A percentile compares a stretch with the other conserved stretches of the same genome.
Evolutionary conservation across 1,140 invertebrate species (phyloP).

Genomic region (Lithobius niger): DNA sequence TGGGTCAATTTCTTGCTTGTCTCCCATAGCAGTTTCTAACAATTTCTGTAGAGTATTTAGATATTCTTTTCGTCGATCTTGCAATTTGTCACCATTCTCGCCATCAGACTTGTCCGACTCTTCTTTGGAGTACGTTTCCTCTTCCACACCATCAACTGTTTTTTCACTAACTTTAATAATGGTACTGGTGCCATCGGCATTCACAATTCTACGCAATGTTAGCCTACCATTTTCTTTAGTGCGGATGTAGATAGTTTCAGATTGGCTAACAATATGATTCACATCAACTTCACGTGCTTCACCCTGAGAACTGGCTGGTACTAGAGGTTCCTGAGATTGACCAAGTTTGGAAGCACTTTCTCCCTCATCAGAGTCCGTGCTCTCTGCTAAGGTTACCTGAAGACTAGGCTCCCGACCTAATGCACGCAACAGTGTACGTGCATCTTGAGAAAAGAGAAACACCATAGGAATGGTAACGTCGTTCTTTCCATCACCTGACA

Average conservation of each 20-base stretch:
- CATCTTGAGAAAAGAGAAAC: slow-evolving; percentile 77
- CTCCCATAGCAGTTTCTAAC: slow-evolving; percentile 8
- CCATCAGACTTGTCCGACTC: not conserved
- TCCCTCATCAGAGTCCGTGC: not conserved
- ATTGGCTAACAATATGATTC: not conserved
- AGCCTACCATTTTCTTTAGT: not conserved
- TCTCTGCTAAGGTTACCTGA: slow-evolving; percentile 33
- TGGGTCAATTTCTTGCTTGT: slow-evolving; percentile 3
- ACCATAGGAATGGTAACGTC: slow-evolving; percentile 81
- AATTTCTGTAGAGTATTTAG: slow-evolving; percentile 5
- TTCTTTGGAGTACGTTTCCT: not conserved
- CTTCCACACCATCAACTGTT: not conserved
- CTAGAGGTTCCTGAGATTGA: not conserved
- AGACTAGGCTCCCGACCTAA: slow-evolving; percentile 36
- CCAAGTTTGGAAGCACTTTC: not conserved
- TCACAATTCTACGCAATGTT: not conserved
- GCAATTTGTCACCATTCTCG: too few species aligned
- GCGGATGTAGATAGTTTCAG: not conserved
- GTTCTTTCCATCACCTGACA: slow-evolving; percentile 83
- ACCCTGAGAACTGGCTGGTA: not conserved
- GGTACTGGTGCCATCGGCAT: not conserved
- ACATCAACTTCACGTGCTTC: not conserved
- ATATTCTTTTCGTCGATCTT: slow-evolving; percentile 10
- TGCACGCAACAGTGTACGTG: slow-evolving; percentile 44
- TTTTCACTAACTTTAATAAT: not conserved